phyloP scores from a whole-genome alignment of 2,113 vertebrate species.

The Mesocricetus auratus region DNA sequence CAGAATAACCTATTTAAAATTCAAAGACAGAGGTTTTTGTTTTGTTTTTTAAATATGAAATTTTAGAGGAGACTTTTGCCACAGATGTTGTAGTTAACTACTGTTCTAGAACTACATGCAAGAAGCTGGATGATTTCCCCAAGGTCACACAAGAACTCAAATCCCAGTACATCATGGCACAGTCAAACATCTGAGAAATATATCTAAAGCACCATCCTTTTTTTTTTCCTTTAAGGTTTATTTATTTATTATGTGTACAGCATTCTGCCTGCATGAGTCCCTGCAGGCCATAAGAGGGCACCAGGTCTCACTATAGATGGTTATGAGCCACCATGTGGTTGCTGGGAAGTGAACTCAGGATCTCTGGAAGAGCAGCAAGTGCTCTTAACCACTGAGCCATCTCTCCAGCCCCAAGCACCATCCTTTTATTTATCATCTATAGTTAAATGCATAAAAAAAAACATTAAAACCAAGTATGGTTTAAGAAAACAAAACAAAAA shows the following conservation, averaged over 20 bases:
- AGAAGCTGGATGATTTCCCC: background rate
- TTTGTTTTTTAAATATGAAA: background rate
- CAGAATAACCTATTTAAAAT: conserved; percentile 18
- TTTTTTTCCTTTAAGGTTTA: too few species aligned
- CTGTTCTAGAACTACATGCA: background rate
- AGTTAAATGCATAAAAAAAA: conserved; percentile 4
- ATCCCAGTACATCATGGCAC: background rate
- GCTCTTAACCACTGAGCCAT: too few species aligned
- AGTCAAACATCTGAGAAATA: conserved; percentile 19
- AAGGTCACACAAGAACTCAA: conserved; percentile 47
- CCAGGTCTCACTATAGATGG: too few species aligned
- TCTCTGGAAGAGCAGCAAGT: too few species aligned
- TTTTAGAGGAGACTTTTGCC: conserved; percentile 1
- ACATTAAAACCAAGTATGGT: background rate
- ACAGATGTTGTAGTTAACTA: background rate
- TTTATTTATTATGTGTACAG: too few species aligned
- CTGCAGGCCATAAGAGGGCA: too few species aligned
- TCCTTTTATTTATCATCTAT: background rate
- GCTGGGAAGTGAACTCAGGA: too few species aligned
- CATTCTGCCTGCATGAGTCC: too few species aligned
- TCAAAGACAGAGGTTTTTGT: background rate
- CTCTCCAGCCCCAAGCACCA: too few species aligned
- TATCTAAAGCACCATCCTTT: background rate
- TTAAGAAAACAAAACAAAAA: background rate
- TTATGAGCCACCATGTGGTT: too few species aligned